Evolutionary conservation across 2,797 vertebrate species (phyloP).

Genomic region (Pseudochromis fuscus): DNA sequence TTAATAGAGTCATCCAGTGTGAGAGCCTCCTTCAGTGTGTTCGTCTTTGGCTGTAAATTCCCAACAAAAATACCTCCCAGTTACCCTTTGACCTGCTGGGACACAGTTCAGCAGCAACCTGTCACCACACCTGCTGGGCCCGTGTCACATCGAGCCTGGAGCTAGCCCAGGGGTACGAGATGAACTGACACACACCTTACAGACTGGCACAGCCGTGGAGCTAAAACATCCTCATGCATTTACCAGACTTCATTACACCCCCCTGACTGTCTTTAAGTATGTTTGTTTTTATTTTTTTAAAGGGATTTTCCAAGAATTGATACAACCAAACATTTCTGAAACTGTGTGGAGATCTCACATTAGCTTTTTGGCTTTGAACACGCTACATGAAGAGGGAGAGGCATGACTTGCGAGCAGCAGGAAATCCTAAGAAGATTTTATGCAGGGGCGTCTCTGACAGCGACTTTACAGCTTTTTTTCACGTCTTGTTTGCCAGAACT

Average conservation of each 20-base stretch:
- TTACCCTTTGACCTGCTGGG: constrained; percentile 83
- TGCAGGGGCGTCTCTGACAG: constrained; percentile 66
- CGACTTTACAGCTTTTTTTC: constrained; percentile 43
- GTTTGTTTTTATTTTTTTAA: constrained; percentile 22
- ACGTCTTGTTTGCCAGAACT: constrained; percentile 61
- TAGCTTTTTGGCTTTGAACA: constrained; percentile 66
- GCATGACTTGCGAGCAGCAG: constrained; percentile 56
- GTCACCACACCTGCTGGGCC: constrained; percentile 79
- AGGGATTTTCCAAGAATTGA: constrained; percentile 32
- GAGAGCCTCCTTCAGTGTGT: constrained; percentile 51
- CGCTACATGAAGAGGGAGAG: constrained; percentile 60
- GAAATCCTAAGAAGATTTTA: constrained; percentile 69
- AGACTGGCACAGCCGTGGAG: constrained; percentile 8
- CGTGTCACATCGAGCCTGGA: constrained; percentile 57
- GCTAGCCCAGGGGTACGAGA: constrained; percentile 23
- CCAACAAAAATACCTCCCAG: constrained; percentile 82
- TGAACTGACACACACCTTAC: constrained; percentile 26
- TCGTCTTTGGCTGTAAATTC: constrained; percentile 81
- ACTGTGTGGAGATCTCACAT: constrained; percentile 51
- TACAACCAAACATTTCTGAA: constrained; percentile 33
- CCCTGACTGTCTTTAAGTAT: constrained; percentile 11
- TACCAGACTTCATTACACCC: constrained; percentile 2
- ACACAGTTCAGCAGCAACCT: constrained; percentile 71
- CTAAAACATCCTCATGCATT: constrained; percentile 15
- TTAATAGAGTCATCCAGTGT: constrained; percentile 74